Base-by-base conservation (phyloP, 1,140 invertebrate genomes). In the Meloidogyne floridensis region DNA sequence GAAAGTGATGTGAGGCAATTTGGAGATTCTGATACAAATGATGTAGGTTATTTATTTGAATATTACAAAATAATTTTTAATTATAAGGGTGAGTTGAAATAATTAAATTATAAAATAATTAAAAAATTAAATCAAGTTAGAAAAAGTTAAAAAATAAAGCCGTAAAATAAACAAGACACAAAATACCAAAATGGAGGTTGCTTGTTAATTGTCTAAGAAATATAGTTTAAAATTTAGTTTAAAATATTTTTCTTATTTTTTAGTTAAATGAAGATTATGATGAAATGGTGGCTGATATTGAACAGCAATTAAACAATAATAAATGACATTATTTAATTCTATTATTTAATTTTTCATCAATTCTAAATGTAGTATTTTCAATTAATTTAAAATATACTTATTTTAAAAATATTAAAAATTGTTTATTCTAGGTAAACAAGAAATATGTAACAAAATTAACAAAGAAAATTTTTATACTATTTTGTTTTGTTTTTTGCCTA, bases 321-420 rank as follows among this genome's bases (percentile, higher is more conserved):
- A 59, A 65, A 65, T 65, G n/a, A 47, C 4, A 47, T 47, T 47
- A n/a, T 65, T 65, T n/a, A 65, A 65, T n/a, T n/a, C 3, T 11
- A 54, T 54, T 6, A 18, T 65, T 65, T n/a, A 7, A 65, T n/a
- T 13, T n/a, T 65, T n/a, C 47, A 6, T 47, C 47, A 47, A 47
- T 65, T 65, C 15, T 6, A 65, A n/a, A 65, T 18, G 8, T 65
- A 65, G 8, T 65, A 65, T 65, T 65, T 65, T 65, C n/a, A 65
- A 18, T n/a, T 1, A 32, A 32, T 32, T 32, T 32, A 32, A 15
- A 15, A 15, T 15, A 59, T 59, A 59, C 15, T 59, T 65, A 65
- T 65, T 18, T 13, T 65, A 72, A 77, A 71, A 81, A 82, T 56
- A 51, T 56, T 10, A 56, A 56, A 11, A 56, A 56, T 56, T 56